Percentiles rank a stretch among this genome's conserved stretches.
Evolutionary conservation across 2,888 invertebrate genomes (phyloP).

Genomic region (Shargacucullia verbasci): DNA sequence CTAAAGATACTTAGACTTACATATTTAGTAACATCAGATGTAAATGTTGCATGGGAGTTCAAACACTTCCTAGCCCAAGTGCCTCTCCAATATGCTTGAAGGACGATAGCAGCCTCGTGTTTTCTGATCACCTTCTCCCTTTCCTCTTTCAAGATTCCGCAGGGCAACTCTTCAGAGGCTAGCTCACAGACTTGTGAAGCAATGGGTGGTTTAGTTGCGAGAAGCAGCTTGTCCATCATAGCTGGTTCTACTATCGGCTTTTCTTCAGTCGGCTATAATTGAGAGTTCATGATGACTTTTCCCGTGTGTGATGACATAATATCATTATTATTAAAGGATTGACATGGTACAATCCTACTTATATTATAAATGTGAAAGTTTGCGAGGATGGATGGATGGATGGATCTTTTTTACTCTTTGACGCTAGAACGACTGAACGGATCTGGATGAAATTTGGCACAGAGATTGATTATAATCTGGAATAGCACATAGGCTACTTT

Average conservation of each 20-base stretch:
- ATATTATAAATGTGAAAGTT: too few relatives aligned
- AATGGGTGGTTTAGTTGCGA: constrained; percentile 53
- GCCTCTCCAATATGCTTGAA: constrained; percentile 82
- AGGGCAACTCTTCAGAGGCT: constrained; percentile 73
- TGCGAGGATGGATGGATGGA: too few relatives aligned
- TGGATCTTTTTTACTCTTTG: too few relatives aligned
- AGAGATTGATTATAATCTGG: too few relatives aligned
- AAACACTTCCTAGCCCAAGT: constrained; percentile 75
- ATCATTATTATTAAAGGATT: too few relatives aligned
- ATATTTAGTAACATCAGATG: constrained; percentile 70
- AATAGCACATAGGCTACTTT: too few relatives aligned
- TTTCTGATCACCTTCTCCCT: constrained; percentile 70
- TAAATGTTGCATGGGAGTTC: constrained; percentile 48
- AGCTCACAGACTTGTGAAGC: constrained; percentile 74
- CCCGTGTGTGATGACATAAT: too few relatives aligned
- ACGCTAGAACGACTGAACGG: too few relatives aligned
- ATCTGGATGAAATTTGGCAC: too few relatives aligned
- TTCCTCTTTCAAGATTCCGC: constrained; percentile 75
- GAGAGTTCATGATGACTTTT: not conserved
- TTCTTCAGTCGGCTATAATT: constrained; percentile 50
- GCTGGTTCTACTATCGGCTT: constrained; percentile 58
- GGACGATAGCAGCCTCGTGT: constrained; percentile 76
- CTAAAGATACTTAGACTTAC: constrained; percentile 61
- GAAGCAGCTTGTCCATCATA: constrained; percentile 65
- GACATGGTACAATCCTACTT: too few relatives aligned